Evolutionary conservation across 2,888 invertebrate genomes (phyloP).

Genomic region (Drosophila longiperda): DNA sequence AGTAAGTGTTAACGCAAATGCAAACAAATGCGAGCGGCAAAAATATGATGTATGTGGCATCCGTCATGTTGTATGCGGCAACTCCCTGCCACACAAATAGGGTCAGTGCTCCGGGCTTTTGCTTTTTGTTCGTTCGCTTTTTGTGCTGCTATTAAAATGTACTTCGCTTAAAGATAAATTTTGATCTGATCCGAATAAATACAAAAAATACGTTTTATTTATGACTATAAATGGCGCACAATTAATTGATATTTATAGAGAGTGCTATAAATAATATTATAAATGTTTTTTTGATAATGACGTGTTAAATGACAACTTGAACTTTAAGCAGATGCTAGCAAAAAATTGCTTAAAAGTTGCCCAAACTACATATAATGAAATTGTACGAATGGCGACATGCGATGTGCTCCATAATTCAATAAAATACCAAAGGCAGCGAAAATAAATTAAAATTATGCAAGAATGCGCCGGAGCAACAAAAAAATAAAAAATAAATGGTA

Average conservation of each 20-base stretch:
- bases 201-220: neutral
- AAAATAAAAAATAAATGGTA: neutral
- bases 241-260: neutral
- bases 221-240: neutral
- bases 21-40: slow-evolving; percentile 53
- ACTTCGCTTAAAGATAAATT: neutral
- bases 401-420: slow-evolving; percentile 52
- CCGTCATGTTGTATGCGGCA: slow-evolving; percentile 31
- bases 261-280: neutral
- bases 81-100: slow-evolving; percentile 40
- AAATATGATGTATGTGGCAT: slow-evolving; percentile 31
- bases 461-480: slow-evolving; percentile 53
- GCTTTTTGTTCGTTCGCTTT: slow-evolving; percentile 1
- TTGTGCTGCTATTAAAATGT: neutral
- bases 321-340: neutral
- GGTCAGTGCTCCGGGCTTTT: slow-evolving; percentile 60
- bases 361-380: slow-evolving; percentile 33
- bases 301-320: neutral
- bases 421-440: slow-evolving; percentile 47
- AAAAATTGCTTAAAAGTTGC: neutral
- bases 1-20: slow-evolving; percentile 77
- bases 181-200: neutral
- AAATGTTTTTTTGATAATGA: neutral
- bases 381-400: slow-evolving; percentile 15
- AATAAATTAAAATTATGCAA: slow-evolving; percentile 74